Percentiles rank a stretch among this genome's conserved stretches.
Conservation (phyloP, 2,888 invertebrate species). For the Deroplatys truncata region DNA sequence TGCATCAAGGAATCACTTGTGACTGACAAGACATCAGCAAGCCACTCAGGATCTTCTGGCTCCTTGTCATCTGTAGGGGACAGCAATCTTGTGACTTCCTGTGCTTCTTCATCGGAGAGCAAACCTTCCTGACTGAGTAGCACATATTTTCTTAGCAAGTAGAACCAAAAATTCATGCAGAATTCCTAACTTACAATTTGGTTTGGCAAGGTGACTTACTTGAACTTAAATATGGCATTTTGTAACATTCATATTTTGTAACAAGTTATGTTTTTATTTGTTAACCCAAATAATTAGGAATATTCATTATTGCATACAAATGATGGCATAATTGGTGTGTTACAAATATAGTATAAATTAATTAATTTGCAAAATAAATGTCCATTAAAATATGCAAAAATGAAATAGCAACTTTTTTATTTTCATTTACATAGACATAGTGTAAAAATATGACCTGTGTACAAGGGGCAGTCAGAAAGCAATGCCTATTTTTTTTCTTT, state of each 20-base stretch:
- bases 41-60: constrained; percentile 52
- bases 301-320: background rate
- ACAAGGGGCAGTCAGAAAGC: too few relatives aligned
- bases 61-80: constrained; percentile 50
- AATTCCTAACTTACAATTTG: constrained; percentile 21
- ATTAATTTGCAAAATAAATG: too few relatives aligned
- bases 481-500: too few relatives aligned
- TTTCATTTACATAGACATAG: too few relatives aligned
- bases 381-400: too few relatives aligned
- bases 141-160: constrained; percentile 16
- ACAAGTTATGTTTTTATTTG: background rate
- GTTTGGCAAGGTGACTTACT: background rate
- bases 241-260: background rate
- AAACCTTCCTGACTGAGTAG: constrained; percentile 68
- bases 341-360: too few relatives aligned
- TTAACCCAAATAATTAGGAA: background rate
- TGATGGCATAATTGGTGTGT: too few relatives aligned
- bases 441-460: too few relatives aligned
- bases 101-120: constrained; percentile 85
- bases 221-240: constrained; percentile 16
- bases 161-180: background rate
- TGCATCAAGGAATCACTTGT: constrained; percentile 39
- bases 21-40: constrained; percentile 55
- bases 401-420: too few relatives aligned
- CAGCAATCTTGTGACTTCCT: constrained; percentile 78